These are phyloP conservation scores for Brachypterus glaber DNA, from an alignment of 2,888 invertebrate genomes.

Conservation along the genomic window DNA sequence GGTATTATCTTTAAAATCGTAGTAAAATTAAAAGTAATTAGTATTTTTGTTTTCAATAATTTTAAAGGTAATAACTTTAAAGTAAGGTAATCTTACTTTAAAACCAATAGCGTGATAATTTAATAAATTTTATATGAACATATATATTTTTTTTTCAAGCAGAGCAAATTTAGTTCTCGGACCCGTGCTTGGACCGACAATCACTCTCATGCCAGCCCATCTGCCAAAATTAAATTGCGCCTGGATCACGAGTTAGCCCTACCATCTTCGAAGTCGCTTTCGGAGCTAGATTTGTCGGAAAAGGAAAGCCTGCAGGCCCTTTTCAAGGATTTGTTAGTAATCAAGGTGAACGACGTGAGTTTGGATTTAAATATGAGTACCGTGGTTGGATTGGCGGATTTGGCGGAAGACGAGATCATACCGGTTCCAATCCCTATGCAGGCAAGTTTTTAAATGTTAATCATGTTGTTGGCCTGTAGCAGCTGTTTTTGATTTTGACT, in stretches of 20 bases:
- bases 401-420: slow-evolving; percentile 80
- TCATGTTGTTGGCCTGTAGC: no score
- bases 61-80: no score
- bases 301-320: slow-evolving; percentile 40
- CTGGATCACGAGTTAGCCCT: slow-evolving; percentile 50
- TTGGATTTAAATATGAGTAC: slow-evolving; percentile 72
- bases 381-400: slow-evolving; percentile 68
- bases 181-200: slow-evolving; percentile 74
- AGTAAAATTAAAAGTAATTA: no score
- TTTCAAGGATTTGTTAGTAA: slow-evolving; percentile 49
- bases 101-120: no score
- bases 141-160: no score
- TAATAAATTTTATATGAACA: no score
- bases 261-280: slow-evolving; percentile 31
- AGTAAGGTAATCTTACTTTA: no score
- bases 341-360: slow-evolving; percentile 55
- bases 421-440: slow-evolving; percentile 72
- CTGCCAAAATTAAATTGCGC: slow-evolving; percentile 50
- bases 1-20: no score
- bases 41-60: no score
- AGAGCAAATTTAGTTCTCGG: slow-evolving; percentile 75
- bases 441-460: slow-evolving; percentile 42
- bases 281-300: slow-evolving; percentile 38
- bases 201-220: slow-evolving; percentile 41
- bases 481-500: no score